These are phyloP conservation scores for Incurvaria masculella DNA, from an alignment of 2,888 invertebrate genomes.

Conservation along the genomic window DNA sequence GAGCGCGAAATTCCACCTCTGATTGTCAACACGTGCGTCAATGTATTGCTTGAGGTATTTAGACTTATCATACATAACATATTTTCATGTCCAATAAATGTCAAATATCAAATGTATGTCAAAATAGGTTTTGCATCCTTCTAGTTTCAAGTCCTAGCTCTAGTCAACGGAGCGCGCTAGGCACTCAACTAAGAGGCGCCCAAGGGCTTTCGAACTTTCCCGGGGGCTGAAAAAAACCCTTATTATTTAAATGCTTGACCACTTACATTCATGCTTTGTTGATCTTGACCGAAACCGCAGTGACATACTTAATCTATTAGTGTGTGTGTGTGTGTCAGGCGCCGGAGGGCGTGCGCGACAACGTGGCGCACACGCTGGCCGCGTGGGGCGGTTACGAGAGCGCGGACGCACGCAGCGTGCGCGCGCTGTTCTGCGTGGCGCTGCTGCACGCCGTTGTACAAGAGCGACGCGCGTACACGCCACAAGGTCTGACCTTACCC, in stretches of 20 bases:
- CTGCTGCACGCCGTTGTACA: constrained; percentile 87
- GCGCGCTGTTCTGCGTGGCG: constrained; percentile 66
- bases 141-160: no score
- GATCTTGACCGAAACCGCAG: no score
- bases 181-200: no score
- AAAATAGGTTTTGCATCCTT: no score
- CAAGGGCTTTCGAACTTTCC: no score
- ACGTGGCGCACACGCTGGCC: constrained; percentile 70
- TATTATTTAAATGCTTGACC: no score
- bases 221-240: no score
- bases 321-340: constrained; percentile 40
- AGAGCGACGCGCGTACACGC: constrained; percentile 89
- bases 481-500: constrained; percentile 57
- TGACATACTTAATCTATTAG: neutral
- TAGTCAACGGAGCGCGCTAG: no score
- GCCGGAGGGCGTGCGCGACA: constrained; percentile 83
- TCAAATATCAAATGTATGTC: neutral
- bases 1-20: constrained; percentile 74
- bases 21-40: constrained; percentile 73
- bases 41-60: constrained; percentile 49
- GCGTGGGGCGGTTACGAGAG: constrained; percentile 52
- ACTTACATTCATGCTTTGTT: neutral
- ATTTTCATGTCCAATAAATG: neutral
- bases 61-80: constrained; percentile 1
- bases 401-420: constrained; percentile 33